Percentiles rank a stretch among this genome's conserved stretches.
Conservation (phyloP, 1,140 invertebrate genomes). For the Euglossa dilemma region DNA sequence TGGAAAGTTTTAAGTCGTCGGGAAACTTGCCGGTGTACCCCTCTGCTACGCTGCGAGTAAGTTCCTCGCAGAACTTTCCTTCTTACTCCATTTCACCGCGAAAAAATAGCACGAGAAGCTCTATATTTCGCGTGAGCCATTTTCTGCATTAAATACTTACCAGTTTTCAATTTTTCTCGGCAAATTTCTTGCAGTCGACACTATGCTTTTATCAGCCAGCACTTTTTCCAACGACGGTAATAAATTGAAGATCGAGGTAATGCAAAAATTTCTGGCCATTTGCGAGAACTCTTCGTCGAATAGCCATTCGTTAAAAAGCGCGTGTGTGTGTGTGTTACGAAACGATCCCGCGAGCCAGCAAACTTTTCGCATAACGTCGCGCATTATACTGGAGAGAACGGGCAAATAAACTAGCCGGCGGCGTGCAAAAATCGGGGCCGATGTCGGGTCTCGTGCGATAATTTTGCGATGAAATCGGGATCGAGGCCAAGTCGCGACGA, state of each 20-base stretch:
- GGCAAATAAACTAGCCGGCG: not conserved
- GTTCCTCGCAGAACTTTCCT: not conserved
- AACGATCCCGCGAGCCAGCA: not conserved
- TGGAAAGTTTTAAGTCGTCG: not conserved
- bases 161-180: not conserved
- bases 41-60: not conserved
- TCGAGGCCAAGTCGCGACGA: conserved; percentile 55
- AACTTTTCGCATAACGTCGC: not conserved
- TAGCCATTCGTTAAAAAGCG: not conserved
- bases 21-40: not conserved
- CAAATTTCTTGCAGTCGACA: not conserved
- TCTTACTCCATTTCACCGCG: not conserved
- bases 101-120: not conserved
- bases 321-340: not conserved
- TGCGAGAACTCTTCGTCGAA: too few species aligned
- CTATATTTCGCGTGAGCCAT: not conserved
- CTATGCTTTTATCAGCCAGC: not conserved
- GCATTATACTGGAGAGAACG: too few species aligned
- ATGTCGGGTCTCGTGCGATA: conserved; percentile 47
- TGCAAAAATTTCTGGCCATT: too few species aligned
- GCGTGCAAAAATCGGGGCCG: conserved; percentile 36
- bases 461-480: conserved; percentile 56
- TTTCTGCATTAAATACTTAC: not conserved
- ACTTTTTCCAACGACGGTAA: too few species aligned
- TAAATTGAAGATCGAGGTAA: too few species aligned